Evolutionary conservation across 2,113 vertebrate genomes (phyloP).

Genomic region (Pedetes capensis): DNA sequence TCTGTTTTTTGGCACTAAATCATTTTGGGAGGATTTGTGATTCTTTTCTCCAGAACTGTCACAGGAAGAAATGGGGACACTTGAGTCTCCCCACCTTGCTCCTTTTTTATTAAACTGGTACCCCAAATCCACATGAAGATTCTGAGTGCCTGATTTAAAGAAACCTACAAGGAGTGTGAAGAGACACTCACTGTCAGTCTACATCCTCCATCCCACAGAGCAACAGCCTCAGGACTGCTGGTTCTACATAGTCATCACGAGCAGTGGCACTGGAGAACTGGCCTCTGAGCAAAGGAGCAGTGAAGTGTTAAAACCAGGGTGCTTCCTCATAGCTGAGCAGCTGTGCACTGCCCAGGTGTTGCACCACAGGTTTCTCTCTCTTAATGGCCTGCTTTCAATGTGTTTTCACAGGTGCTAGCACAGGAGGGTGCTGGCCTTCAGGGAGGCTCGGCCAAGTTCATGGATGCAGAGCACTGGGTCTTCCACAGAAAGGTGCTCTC

Average conservation of each 20-base stretch:
- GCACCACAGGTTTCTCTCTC: neutral
- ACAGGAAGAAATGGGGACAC: neutral
- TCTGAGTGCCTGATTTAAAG: neutral
- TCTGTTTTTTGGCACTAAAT: constrained; percentile 3
- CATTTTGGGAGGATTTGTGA: neutral
- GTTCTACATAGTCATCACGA: neutral
- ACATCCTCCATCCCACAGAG: neutral
- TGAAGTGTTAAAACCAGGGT: neutral
- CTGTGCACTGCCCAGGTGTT: constrained; percentile 28
- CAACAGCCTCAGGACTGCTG: too few relatives aligned
- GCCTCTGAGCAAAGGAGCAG: neutral
- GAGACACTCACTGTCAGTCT: too few relatives aligned
- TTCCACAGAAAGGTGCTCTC: neutral
- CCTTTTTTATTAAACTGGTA: neutral
- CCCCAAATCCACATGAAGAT: neutral
- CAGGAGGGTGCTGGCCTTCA: neutral
- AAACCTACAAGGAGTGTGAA: neutral
- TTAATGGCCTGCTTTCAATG: neutral
- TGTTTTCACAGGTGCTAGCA: constrained; percentile 41
- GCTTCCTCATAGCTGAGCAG: neutral
- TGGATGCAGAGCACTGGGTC: neutral
- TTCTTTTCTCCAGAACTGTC: neutral
- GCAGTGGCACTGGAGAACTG: neutral
- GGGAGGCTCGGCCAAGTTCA: neutral
- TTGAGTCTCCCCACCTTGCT: too few relatives aligned